Evolutionary conservation across 2,113 vertebrate species (phyloP).

Genomic region (Eonycteris spelaea): DNA sequence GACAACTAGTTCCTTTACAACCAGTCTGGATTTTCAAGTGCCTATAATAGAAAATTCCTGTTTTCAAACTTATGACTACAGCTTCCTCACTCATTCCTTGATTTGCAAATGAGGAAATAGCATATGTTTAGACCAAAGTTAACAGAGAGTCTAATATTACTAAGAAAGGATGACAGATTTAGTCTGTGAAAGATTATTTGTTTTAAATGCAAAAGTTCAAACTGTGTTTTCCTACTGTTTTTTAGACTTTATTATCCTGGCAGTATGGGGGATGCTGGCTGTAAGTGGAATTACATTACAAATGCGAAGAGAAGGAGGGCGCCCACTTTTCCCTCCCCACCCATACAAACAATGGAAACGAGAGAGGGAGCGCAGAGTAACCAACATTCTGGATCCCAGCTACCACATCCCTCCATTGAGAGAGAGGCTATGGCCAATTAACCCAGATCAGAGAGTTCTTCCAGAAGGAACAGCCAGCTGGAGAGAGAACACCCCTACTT

Average conservation of each 20-base stretch:
- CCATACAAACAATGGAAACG: conserved; percentile 93
- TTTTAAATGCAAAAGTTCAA: neutral
- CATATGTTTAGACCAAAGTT: neutral
- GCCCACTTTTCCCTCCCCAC: conserved; percentile 90
- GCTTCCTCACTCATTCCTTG: neutral
- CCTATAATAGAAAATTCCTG: neutral
- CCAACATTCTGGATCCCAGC: conserved; percentile 95
- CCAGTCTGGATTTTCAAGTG: neutral
- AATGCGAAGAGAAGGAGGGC: conserved; percentile 87
- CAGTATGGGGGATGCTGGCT: conserved; percentile 90
- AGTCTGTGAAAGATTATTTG: neutral
- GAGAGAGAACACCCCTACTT: conserved; percentile 93
- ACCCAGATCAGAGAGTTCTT: conserved; percentile 81
- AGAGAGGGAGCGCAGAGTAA: conserved; percentile 92
- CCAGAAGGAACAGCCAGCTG: conserved; percentile 79
- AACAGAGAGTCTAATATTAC: neutral
- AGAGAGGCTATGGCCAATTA: conserved; percentile 82
- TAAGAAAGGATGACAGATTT: neutral
- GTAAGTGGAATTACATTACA: conserved; percentile 88
- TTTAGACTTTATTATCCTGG: conserved; percentile 90
- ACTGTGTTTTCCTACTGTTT: neutral
- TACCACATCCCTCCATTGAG: conserved; percentile 90
- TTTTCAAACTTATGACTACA: neutral
- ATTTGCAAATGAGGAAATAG: neutral
- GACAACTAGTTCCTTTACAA: neutral